A percentile compares a stretch with the other conserved stretches of the same genome.
phyloP scores from a whole-genome alignment of 2,797 vertebrate genomes.

The Basileuterus tristriatus region DNA sequence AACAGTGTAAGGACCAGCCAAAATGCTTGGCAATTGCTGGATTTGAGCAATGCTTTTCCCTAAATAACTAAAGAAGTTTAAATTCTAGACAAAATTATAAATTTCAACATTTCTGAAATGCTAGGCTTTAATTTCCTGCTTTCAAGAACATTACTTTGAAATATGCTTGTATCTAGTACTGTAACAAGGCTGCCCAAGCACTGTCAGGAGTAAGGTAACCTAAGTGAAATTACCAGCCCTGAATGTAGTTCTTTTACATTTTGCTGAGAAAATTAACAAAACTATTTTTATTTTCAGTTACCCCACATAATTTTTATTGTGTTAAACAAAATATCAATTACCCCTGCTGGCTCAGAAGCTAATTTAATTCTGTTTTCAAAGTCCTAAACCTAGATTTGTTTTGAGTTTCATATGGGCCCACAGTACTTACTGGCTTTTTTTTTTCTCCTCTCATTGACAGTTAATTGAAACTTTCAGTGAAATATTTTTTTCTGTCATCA shows the following conservation, averaged over 20 bases:
- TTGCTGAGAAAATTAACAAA: background rate
- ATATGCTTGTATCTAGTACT: background rate
- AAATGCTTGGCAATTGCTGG: background rate
- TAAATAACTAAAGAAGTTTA: background rate
- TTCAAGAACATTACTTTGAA: background rate
- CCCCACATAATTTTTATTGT: background rate
- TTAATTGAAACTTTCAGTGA: conserved; percentile 4
- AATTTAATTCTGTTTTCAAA: background rate
- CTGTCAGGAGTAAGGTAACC: background rate
- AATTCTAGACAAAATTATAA: background rate
- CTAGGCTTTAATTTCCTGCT: background rate
- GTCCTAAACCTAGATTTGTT: background rate
- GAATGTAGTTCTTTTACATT: background rate
- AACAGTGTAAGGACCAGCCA: background rate
- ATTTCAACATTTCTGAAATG: background rate
- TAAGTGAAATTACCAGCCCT: background rate
- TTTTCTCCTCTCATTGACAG: background rate
- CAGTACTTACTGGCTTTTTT: background rate
- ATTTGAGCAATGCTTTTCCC: background rate
- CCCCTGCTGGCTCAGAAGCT: background rate
- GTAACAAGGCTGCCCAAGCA: background rate
- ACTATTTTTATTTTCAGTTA: background rate
- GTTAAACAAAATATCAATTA: background rate
- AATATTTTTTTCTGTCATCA: background rate
- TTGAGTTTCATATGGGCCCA: background rate